Conservation (phyloP, 2,797 vertebrate genomes). For the Peromyscus aztecus region DNA sequence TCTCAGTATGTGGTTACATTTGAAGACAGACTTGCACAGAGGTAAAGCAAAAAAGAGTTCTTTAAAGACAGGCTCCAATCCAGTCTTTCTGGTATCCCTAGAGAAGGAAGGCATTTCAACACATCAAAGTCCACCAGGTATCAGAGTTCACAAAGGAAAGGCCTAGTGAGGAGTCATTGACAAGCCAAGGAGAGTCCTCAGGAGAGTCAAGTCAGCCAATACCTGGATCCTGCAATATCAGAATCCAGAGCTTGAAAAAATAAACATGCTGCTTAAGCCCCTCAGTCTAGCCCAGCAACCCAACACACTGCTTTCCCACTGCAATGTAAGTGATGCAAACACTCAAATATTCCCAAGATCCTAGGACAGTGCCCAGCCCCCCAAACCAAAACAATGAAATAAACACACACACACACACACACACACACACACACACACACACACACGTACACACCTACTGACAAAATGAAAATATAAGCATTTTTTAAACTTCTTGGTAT, state of each 20-base stretch:
- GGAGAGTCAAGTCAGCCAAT: not conserved
- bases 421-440: not conserved
- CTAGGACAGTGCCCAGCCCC: not conserved
- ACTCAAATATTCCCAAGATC: not conserved
- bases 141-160: not conserved
- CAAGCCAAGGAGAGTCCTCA: not conserved
- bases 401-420: not conserved
- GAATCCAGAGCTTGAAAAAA: not conserved
- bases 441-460: not conserved
- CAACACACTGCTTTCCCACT: not conserved
- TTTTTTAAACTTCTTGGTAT: conserved; percentile 47
- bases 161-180: fast-evolving
- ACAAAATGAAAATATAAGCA: conserved; percentile 22
- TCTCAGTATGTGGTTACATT: not conserved
- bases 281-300: not conserved
- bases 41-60: not conserved
- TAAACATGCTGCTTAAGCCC: not conserved
- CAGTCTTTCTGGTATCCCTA: not conserved
- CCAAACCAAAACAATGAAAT: not conserved
- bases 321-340: not conserved
- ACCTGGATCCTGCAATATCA: not conserved
- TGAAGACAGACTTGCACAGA: not conserved
- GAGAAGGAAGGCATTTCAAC: not conserved
- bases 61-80: no score
- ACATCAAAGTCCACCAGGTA: not conserved